These are phyloP conservation scores for Aphelenchoides fujianensis DNA, from an alignment of 1,140 invertebrate species.

Conservation along the genomic window DNA sequence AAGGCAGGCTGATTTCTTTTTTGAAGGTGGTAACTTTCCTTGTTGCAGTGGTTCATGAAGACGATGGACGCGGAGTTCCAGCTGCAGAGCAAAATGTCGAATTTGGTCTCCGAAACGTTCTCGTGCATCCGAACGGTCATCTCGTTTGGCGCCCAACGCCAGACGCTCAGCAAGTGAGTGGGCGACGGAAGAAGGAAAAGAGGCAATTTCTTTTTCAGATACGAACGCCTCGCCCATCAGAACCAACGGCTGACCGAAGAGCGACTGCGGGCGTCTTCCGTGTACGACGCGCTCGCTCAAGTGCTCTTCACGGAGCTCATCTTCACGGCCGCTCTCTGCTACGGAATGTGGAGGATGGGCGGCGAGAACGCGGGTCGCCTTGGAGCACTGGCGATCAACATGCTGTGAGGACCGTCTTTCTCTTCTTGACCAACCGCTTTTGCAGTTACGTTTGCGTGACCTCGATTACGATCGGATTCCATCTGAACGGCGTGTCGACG, in stretches of 20 bases:
- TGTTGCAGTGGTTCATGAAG: conserved; percentile 59
- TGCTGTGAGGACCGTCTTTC: too few species aligned
- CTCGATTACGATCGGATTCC: conserved; percentile 59
- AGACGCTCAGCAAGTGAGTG: conserved; percentile 54
- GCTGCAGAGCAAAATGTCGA: conserved; percentile 55
- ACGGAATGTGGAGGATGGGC: conserved; percentile 54
- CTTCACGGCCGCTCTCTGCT: conserved; percentile 57
- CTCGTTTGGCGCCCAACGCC: conserved; percentile 55
- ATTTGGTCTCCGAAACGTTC: conserved; percentile 59
- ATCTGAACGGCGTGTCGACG: conserved; percentile 53
- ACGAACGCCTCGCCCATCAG: conserved; percentile 51
- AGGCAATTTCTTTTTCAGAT: conserved; percentile 43
- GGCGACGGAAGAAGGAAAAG: background rate
- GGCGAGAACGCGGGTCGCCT: conserved; percentile 51
- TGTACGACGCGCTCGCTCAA: conserved; percentile 57
- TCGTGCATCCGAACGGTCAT: conserved; percentile 59
- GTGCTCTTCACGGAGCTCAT: conserved; percentile 59
- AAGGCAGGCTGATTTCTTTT: conserved; percentile 42
- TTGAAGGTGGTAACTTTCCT: too few species aligned
- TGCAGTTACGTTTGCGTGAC: conserved; percentile 60
- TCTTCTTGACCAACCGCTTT: too few species aligned
- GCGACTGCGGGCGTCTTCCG: conserved; percentile 54
- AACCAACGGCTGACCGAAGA: conserved; percentile 53
- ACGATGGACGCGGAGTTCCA: conserved; percentile 54
- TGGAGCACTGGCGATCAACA: conserved; percentile 57